phyloP scores from a whole-genome alignment of 2,797 vertebrate species.

The Apogon hyalosoma region DNA sequence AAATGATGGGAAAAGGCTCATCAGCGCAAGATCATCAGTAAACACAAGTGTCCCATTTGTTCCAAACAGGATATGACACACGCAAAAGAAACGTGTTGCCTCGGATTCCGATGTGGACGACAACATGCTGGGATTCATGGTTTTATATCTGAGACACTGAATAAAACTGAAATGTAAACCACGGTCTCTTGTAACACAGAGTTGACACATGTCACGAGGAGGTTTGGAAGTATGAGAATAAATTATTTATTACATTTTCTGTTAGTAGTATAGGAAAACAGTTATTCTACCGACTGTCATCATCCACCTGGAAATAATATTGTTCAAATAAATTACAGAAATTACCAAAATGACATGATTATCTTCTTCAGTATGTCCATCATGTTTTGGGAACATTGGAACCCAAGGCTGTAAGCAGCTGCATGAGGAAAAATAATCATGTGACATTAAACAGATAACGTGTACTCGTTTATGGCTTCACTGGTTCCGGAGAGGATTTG shows the following conservation, averaged over 20 bases:
- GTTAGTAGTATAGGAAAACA: too few species aligned
- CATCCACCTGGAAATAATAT: too few species aligned
- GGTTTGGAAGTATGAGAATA: too few species aligned
- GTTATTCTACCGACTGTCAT: too few species aligned
- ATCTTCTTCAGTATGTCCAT: too few species aligned
- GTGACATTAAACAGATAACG: neutral
- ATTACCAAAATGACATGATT: too few species aligned
- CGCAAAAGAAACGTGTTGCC: neutral
- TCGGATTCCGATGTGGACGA: conserved; percentile 17
- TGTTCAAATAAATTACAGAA: too few species aligned
- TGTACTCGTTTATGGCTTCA: neutral
- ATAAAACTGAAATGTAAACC: conserved; percentile 1
- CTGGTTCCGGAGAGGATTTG: neutral
- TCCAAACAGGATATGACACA: conserved; percentile 69
- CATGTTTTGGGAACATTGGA: too few species aligned
- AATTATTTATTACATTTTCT: too few species aligned
- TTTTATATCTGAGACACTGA: neutral
- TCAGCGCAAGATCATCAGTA: conserved; percentile 64
- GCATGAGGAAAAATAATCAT: neutral
- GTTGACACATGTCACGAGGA: too few species aligned
- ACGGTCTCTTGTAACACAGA: neutral
- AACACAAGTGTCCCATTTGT: conserved; percentile 52
- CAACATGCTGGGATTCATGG: neutral
- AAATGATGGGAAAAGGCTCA: conserved; percentile 61
- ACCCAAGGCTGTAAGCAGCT: too few species aligned